Base-by-base conservation (phyloP, 2,797 vertebrate genomes). In the Microchirus variegatus region DNA sequence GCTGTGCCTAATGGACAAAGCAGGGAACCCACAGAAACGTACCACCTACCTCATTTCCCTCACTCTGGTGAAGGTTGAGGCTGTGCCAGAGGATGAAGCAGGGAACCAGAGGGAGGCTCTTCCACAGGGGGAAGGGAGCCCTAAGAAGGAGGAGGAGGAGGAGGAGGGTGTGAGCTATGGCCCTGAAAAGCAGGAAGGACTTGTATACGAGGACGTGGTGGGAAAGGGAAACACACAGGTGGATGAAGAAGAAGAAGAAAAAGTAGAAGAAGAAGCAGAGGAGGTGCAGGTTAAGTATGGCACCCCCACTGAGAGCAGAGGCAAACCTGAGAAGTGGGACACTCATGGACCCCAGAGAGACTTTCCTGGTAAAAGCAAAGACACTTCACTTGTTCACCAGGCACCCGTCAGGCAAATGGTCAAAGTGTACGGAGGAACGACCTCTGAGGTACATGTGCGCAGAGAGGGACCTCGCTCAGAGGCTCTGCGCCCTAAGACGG, bases 1-100 rank as follows among this genome's bases (percentile, higher is more conserved):
- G 74, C 76, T 84, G 93, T 90, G 31, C 90, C 93, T 87, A 90
- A 97, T 97, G 95, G 96, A 94, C 94, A 92, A 93, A 84, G 92
- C 90, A 16, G 93, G 89, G 81, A 94, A 93, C 82, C 92, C 95
- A 86, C 95, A 95, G 93, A 95, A 91, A 89, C 93, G 95, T 90
- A 97, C 95, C 94, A 97, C 96, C 92, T 97, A 96, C 94, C 95
- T 96, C 91, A 97, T 97, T 88, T 97, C 96, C 88, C 95, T 97
- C 87, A 97, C 96, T 67, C 94, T 97, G 82, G 96, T 97, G 90
- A 97, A 96, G 93, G 94, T 97, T 81, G 96, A 97, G 92, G 94
- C 96, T 51, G 92, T 97, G 82, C 86, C 87, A 77, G 91, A 89
- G 42, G 89, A 91, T 82, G 92, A 83, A 63, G 86, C 77, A 35